Evolutionary conservation across 2,113 vertebrate species (phyloP), one percentile per base, ranked within the genome.

Genomic region (Eptatretus burgeri): DNA sequence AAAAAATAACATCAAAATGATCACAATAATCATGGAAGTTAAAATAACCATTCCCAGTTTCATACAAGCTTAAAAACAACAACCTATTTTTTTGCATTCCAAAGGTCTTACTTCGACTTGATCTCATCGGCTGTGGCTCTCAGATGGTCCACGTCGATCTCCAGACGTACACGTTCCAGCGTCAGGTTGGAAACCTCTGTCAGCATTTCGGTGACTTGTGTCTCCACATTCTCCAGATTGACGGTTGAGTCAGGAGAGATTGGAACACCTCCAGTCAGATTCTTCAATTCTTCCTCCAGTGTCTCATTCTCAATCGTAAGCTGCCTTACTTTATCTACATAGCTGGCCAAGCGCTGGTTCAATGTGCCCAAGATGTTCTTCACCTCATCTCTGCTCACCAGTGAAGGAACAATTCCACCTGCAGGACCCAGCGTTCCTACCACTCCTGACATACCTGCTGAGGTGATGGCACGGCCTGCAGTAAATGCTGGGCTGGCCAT

Each of bases 121-220:
- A 75, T 66, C 52, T 75, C 74, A 53, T 75, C 74, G 50, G 74
- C 72, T 1, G 70, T 67, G 17, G 71, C 74, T 8, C 74, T 68
- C 18, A 75, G 66, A 56, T 75, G 71, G 66, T 75, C 74, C 14
- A 75, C 66, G 62, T 75, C 71, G 12, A 75, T 72, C 68, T 72
- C 74, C 68, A 71, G 51, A 64, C 70, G 72, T 56, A 75, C 66
- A 51, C 71, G 73, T 65, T 75, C 74, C 49, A 74, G 64, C 9
- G 74, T 72, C 62, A 75, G 70, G 27, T 51, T 68, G 66, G 74
- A 69, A 68, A 75, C 62, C 10, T 70, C 73, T 51, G 13, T 64
- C 14, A 71, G 67, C 51, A 74, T 68, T 50, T 75, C 74, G 5
- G 65, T 69, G 62, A 75, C 65, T 68, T 74, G 71, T 51, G 64